phyloP scores from a whole-genome alignment of 2,888 invertebrate genomes.

The Sthenelais limicola region DNA sequence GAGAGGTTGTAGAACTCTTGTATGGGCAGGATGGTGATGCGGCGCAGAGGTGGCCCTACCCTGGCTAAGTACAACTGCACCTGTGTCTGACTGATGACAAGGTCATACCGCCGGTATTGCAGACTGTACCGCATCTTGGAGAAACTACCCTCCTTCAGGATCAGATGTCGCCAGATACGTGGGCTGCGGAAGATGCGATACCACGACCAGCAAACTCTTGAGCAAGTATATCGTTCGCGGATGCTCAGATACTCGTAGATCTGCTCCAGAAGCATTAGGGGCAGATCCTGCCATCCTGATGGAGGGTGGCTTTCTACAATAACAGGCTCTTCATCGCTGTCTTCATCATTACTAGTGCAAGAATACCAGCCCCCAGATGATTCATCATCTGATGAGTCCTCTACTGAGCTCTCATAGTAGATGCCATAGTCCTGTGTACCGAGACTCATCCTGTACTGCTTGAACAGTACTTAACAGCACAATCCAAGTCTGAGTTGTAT shows the following conservation, averaged over 20 bases:
- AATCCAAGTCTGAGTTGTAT: no score
- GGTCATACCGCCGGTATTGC: constrained; percentile 56
- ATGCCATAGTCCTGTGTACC: no score
- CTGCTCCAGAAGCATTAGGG: constrained; percentile 82
- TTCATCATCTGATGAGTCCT: no score
- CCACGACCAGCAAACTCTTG: constrained; percentile 75
- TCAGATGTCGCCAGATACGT: constrained; percentile 83
- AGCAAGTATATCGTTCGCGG: constrained; percentile 82
- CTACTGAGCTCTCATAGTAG: no score
- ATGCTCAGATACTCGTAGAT: constrained; percentile 81
- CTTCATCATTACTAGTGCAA: no score
- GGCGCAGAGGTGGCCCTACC: constrained; percentile 80
- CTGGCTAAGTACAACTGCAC: constrained; percentile 81
- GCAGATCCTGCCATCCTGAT: constrained; percentile 79
- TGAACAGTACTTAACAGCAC: no score
- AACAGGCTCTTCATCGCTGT: no score
- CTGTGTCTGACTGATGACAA: constrained; percentile 82
- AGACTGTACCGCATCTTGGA: constrained; percentile 85
- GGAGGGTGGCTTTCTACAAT: no score
- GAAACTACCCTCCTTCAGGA: constrained; percentile 81
- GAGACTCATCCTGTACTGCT: no score
- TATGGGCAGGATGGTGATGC: constrained; percentile 81
- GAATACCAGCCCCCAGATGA: no score
- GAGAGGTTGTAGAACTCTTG: constrained; percentile 86
- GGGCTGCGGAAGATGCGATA: constrained; percentile 80